Evolutionary conservation across 1,140 invertebrate genomes (phyloP).

Genomic region (Bombus consobrinus): DNA sequence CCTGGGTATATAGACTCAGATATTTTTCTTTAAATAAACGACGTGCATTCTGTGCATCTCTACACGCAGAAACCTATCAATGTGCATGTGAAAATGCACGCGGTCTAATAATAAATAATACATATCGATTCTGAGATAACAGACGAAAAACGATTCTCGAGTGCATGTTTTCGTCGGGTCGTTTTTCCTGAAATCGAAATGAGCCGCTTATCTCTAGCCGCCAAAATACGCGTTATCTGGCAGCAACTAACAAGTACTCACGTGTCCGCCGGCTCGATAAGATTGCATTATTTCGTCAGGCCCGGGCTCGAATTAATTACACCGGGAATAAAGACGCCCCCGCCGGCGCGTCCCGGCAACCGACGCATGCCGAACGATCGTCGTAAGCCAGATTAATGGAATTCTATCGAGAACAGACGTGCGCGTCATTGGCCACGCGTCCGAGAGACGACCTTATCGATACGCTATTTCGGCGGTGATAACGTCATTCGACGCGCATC

Average conservation of each 20-base stretch:
- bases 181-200: conserved; percentile 25
- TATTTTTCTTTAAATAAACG: rapidly evolving
- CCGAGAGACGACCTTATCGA: conserved; percentile 74
- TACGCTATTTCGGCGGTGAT: conserved; percentile 72
- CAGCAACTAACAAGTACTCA: not conserved
- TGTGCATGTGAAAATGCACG: not conserved
- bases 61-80: not conserved
- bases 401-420: conserved; percentile 70
- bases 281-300: conserved; percentile 15
- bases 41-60: too few relatives aligned
- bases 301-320: conserved; percentile 20
- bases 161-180: not conserved
- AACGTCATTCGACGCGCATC: conserved; percentile 62
- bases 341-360: conserved; percentile 20
- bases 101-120: not conserved
- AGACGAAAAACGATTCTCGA: not conserved
- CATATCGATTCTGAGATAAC: not conserved
- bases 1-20: too few relatives aligned
- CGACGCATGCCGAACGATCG: conserved; percentile 52
- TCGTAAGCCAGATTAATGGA: conserved; percentile 74
- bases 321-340: conserved; percentile 37
- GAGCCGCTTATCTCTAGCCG: conserved; percentile 29
- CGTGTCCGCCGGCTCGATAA: conserved; percentile 36
- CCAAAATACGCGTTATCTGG: conserved; percentile 45
- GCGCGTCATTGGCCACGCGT: conserved; percentile 70